Conservation (phyloP, 2,113 vertebrate genomes). For the Holacanthus passer region DNA sequence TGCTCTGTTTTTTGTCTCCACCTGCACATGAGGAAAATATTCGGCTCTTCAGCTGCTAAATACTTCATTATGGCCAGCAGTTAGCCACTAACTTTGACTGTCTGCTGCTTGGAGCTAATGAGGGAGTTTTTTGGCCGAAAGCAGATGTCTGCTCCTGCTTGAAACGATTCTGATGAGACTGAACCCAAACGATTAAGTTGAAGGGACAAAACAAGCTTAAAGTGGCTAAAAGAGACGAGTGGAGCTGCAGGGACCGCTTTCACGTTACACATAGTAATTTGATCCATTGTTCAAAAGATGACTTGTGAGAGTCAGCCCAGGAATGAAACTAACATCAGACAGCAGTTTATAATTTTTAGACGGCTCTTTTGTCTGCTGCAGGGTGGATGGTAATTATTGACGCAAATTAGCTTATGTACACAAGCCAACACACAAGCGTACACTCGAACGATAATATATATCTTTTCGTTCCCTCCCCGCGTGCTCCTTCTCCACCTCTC, state of each 20-base stretch:
- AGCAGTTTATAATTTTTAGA: conserved; percentile 64
- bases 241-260: background rate
- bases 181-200: background rate
- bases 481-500: conserved; percentile 63
- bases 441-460: conserved; percentile 34
- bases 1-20: background rate
- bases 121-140: background rate
- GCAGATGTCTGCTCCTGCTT: background rate
- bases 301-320: conserved; percentile 18
- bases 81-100: background rate
- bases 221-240: background rate
- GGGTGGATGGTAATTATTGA: conserved; percentile 69
- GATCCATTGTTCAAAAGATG: background rate
- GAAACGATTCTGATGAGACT: background rate
- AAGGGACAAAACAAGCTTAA: background rate
- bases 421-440: conserved; percentile 51
- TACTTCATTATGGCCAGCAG: background rate
- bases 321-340: conserved; percentile 62
- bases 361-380: conserved; percentile 50
- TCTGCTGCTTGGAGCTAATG: background rate
- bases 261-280: background rate
- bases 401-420: conserved; percentile 73
- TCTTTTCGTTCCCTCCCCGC: conserved; percentile 42
- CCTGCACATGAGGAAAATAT: background rate
- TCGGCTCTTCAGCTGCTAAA: background rate